Evolutionary conservation across 2,888 invertebrate species (phyloP), one percentile per base, ranked within the genome.

Genomic region (Sclerodermus sp.): DNA sequence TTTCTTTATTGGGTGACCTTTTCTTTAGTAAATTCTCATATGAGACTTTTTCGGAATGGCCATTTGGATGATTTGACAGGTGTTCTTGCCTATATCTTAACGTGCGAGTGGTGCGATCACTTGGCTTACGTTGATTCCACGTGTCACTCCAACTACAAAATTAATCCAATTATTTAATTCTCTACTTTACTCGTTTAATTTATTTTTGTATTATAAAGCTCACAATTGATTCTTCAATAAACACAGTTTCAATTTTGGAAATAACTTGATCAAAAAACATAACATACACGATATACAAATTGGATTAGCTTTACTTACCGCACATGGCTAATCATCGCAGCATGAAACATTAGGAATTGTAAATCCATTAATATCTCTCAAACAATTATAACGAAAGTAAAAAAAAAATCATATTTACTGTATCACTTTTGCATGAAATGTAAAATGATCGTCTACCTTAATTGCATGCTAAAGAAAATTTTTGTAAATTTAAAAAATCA

Each of bases 241-340:
- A n/a, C n/a, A n/a, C n/a, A n/a, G n/a, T n/a, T n/a, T n/a, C n/a
- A n/a, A n/a, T n/a, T n/a, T n/a, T n/a, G n/a, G n/a, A n/a, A n/a
- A n/a, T n/a, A n/a, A n/a, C n/a, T n/a, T n/a, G n/a, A n/a, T n/a
- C n/a, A n/a, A n/a, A n/a, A n/a, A n/a, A n/a, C n/a, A n/a, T n/a
- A n/a, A n/a, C n/a, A n/a, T n/a, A n/a, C n/a, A n/a, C n/a, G n/a
- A n/a, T 23, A 5, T 23, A 5, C 23, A 5, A 23, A 23, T 23
- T 23, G 3, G 3, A 23, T 23, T 23, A 23, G 8, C 3, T 23
- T 23, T 66, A 79, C 82, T 82, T 79, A 83, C 83, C 82, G 79
- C 80, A 76, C 80, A 82, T 63, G 81, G 80, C 83, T 83, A 77
- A 68, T 73, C 69, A 74, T 68, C 51, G 80, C 81, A 79, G 82